Percentiles rank a stretch among this genome's conserved stretches.
phyloP scores from a whole-genome alignment of 2,888 invertebrate species.

The Calameuta filiformis region DNA sequence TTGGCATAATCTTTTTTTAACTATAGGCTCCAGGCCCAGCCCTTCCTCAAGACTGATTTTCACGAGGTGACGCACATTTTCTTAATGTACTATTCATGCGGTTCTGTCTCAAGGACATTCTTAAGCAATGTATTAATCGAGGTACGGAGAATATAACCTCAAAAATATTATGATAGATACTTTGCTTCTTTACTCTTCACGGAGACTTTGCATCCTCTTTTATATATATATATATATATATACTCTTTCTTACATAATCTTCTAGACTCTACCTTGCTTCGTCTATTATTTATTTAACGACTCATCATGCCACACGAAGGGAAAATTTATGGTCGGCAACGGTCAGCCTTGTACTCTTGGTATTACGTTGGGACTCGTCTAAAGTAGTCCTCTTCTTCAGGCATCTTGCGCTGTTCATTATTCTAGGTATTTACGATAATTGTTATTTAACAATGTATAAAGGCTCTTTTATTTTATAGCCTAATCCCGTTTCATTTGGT shows the following conservation, averaged over 20 bases:
- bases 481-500: not conserved
- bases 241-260: not conserved
- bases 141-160: not conserved
- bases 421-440: not conserved
- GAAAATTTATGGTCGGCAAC: not conserved
- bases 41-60: conserved; percentile 12
- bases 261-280: not conserved
- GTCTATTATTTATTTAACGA: conserved; percentile 1
- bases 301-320: not conserved
- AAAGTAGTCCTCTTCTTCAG: not conserved
- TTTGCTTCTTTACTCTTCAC: not conserved
- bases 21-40: conserved; percentile 21
- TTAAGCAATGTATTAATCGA: not conserved
- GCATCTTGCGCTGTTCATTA: not conserved
- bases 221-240: not conserved
- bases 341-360: not conserved
- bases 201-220: not conserved
- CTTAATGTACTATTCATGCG: not conserved
- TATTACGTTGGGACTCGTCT: not conserved
- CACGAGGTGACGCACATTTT: not conserved
- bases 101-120: not conserved
- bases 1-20: conserved; percentile 24
- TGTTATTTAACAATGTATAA: not conserved
- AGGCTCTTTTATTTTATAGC: not conserved
- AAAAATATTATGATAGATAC: not conserved